These are phyloP conservation scores for Ichneumon xanthorius DNA, from an alignment of 2,888 invertebrate species.

Conservation along the genomic window DNA sequence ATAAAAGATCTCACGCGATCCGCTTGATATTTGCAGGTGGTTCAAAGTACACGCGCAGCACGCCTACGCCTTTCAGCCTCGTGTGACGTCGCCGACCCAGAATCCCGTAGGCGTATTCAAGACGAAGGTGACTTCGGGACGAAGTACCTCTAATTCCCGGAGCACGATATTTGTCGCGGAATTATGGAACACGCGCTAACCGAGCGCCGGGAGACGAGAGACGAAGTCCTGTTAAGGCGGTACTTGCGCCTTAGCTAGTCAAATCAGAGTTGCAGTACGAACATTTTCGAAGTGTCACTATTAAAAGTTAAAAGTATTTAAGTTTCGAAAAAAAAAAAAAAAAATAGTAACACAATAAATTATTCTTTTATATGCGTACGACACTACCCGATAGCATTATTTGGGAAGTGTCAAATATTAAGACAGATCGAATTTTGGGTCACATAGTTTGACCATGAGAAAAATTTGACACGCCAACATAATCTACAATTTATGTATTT, in stretches of 20 bases:
- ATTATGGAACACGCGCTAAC: slow-evolving; percentile 47
- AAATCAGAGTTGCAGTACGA: too few relatives aligned
- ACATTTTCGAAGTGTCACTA: not conserved
- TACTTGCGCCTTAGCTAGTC: not conserved
- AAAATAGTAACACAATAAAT: too few relatives aligned
- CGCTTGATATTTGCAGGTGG: slow-evolving; percentile 16
- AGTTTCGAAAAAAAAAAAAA: too few relatives aligned
- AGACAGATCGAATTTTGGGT: too few relatives aligned
- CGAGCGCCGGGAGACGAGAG: not conserved
- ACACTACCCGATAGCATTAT: too few relatives aligned
- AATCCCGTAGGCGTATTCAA: slow-evolving; percentile 11
- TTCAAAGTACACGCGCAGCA: slow-evolving; percentile 1
- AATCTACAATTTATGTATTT: too few relatives aligned
- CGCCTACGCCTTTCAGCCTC: slow-evolving; percentile 9
- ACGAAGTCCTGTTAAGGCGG: not conserved
- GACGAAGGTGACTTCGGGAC: slow-evolving; percentile 7
- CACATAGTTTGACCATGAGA: too few relatives aligned
- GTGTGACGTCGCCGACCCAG: slow-evolving; percentile 16
- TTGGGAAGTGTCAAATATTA: too few relatives aligned
- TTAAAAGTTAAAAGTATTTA: too few relatives aligned
- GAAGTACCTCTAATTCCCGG: slow-evolving; percentile 21
- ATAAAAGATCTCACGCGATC: slow-evolving; percentile 27
- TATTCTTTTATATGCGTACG: too few relatives aligned
- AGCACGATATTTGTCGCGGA: slow-evolving; percentile 54
- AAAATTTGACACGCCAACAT: too few relatives aligned